phyloP scores from a whole-genome alignment of 2,113 vertebrate genomes.

The Ptyas mucosa region DNA sequence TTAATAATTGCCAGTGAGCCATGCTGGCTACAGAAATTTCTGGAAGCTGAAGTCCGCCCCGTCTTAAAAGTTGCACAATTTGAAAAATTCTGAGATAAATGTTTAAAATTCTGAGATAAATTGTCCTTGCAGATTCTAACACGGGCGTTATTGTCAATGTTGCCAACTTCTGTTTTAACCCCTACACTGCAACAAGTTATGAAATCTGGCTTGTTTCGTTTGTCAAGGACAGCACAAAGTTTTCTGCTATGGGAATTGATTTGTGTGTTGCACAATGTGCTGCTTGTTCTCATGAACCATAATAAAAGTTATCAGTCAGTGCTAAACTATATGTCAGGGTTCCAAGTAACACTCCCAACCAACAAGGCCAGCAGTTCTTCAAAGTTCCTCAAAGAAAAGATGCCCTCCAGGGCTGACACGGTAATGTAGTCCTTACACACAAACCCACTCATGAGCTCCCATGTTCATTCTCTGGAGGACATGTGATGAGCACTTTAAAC shows the following conservation, averaged over 20 bases:
- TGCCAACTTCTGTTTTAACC: background rate
- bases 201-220: background rate
- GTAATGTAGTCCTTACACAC: background rate
- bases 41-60: background rate
- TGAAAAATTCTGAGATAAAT: background rate
- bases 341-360: too few relatives aligned
- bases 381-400: too few relatives aligned
- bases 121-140: background rate
- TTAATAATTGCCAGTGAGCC: too few relatives aligned
- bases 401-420: too few relatives aligned
- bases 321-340: background rate
- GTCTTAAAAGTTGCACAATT: background rate
- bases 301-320: background rate
- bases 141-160: background rate
- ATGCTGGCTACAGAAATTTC: too few relatives aligned
- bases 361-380: too few relatives aligned
- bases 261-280: background rate
- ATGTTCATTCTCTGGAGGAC: background rate
- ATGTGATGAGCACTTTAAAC: background rate
- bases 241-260: background rate
- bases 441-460: background rate
- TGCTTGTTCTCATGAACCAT: background rate
- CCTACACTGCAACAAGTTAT: background rate
- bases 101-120: too few relatives aligned
- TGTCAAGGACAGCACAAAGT: background rate